phyloP scores from a whole-genome alignment of 2,113 vertebrate genomes.

The Aramus guarauna region DNA sequence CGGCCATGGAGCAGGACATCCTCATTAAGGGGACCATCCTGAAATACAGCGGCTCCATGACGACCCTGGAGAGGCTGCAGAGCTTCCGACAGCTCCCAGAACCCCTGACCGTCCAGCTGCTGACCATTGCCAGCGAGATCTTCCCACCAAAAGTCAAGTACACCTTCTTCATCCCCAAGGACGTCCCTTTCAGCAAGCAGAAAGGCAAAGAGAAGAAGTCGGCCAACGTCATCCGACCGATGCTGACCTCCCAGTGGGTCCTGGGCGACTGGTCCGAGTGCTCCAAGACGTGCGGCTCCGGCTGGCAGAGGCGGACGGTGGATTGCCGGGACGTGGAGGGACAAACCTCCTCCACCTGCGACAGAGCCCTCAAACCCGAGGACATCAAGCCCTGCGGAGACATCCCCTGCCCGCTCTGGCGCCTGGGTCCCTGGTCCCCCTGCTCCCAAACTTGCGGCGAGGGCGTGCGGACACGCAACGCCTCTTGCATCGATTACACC shows the following conservation, averaged over 20 bases:
- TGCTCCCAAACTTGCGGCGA: constrained; percentile 83
- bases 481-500: constrained; percentile 79
- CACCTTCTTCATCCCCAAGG: constrained; percentile 89
- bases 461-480: constrained; percentile 75
- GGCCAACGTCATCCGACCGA: constrained; percentile 78
- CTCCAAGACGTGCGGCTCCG: constrained; percentile 88
- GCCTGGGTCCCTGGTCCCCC: constrained; percentile 78
- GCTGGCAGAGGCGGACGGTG: constrained; percentile 89
- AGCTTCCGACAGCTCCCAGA: constrained; percentile 88
- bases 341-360: constrained; percentile 78
- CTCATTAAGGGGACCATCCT: constrained; percentile 86
- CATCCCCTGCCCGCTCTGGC: constrained; percentile 86
- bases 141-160: constrained; percentile 88
- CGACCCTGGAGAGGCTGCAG: constrained; percentile 90
- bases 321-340: constrained; percentile 83
- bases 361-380: constrained; percentile 80
- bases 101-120: constrained; percentile 85
- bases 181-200: constrained; percentile 78
- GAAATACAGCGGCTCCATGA: constrained; percentile 93
- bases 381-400: constrained; percentile 88
- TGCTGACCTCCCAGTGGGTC: constrained; percentile 83
- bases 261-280: constrained; percentile 92
- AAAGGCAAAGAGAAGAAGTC: constrained; percentile 77
- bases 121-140: constrained; percentile 80
- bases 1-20: constrained; percentile 91